Evolutionary conservation across 1,140 invertebrate species (phyloP).

Genomic region (Drosophila ogumai): DNA sequence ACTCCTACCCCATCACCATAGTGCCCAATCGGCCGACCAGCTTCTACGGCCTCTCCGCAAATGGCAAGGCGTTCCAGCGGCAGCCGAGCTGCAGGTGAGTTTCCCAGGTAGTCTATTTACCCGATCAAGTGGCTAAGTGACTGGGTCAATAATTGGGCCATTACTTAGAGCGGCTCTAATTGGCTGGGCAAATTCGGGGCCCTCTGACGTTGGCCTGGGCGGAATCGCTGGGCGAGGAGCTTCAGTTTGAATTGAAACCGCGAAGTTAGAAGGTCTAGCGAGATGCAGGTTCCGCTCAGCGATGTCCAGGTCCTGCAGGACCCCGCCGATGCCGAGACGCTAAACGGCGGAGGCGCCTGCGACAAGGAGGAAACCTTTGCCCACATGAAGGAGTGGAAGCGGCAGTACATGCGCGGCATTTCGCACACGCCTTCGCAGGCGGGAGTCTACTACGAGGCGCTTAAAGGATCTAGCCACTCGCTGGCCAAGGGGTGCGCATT

Average conservation of each 20-base stretch:
- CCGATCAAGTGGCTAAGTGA: conserved; percentile 44
- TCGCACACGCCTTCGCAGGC: conserved; percentile 78
- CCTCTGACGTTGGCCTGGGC: conserved; percentile 46
- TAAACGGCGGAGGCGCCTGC: conserved; percentile 23
- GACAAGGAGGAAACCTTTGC: conserved; percentile 67
- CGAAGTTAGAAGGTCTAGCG: conserved; percentile 40
- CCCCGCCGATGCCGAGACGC: conserved; percentile 49
- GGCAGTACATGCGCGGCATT: conserved; percentile 79
- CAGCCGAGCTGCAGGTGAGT: conserved; percentile 82
- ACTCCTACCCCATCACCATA: conserved; percentile 83
- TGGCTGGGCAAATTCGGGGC: conserved; percentile 43
- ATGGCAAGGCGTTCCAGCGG: conserved; percentile 64
- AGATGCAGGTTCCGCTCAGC: conserved; percentile 70
- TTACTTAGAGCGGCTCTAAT: conserved; percentile 66
- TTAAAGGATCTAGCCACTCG: conserved; percentile 78
- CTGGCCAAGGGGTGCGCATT: conserved; percentile 72
- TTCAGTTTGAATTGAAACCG: conserved; percentile 55
- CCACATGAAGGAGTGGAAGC: conserved; percentile 71
- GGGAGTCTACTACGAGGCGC: conserved; percentile 78
- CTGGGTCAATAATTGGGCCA: conserved; percentile 46
- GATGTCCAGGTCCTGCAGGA: conserved; percentile 76
- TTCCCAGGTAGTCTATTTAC: conserved; percentile 32
- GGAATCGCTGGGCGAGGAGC: conserved; percentile 9
- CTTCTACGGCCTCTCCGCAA: conserved; percentile 68
- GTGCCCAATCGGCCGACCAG: conserved; percentile 78